These are phyloP conservation scores for Atherinomorus stipes DNA, from an alignment of 2,113 vertebrate genomes.

Conservation along the genomic window DNA sequence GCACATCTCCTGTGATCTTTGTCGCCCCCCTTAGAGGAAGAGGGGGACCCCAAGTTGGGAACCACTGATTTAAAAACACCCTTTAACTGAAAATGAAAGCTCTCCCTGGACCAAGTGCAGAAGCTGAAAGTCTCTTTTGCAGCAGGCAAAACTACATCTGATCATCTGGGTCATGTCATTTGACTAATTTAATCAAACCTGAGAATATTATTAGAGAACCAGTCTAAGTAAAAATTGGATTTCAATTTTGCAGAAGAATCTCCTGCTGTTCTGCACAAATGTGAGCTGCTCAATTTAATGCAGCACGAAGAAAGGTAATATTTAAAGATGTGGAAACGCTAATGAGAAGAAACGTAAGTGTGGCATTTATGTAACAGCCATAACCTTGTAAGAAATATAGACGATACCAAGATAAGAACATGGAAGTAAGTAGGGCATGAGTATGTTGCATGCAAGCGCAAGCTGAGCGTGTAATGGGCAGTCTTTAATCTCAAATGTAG, in stretches of 20 bases:
- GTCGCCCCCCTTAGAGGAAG: too few relatives aligned
- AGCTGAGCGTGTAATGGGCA: conserved; percentile 71
- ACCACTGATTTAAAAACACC: background rate
- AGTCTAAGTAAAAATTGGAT: too few relatives aligned
- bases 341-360: conserved; percentile 25
- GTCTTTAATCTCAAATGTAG: conserved; percentile 76
- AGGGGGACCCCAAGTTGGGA: background rate
- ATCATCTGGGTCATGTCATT: too few relatives aligned
- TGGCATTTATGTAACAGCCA: conserved; percentile 54
- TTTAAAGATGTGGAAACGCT: conserved; percentile 5
- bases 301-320: background rate
- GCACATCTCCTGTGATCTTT: background rate
- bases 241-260: too few relatives aligned
- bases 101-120: background rate
- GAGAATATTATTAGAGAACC: too few relatives aligned
- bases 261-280: background rate
- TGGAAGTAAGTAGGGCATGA: conserved; percentile 58
- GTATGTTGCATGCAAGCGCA: conserved; percentile 25
- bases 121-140: too few relatives aligned
- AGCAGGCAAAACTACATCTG: too few relatives aligned
- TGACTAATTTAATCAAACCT: too few relatives aligned
- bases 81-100: background rate
- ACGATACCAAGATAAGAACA: conserved; percentile 54
- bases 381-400: conserved; percentile 51
- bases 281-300: background rate